Evolutionary conservation across 2,113 vertebrate species (phyloP).

Genomic region (Xenopus laevis): DNA sequence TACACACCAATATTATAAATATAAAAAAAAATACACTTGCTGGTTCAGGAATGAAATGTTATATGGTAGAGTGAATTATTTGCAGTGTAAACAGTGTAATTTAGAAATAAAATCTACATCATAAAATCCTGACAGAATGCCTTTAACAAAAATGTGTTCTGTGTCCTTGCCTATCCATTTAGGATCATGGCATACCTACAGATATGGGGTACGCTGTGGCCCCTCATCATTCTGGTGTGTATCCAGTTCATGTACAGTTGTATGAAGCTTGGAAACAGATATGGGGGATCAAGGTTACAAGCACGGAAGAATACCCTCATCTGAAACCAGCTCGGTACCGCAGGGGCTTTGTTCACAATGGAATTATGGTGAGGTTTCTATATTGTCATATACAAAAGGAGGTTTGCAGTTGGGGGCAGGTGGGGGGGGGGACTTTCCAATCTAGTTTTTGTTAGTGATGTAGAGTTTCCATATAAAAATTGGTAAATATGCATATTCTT

Average conservation of each 20-base stretch:
- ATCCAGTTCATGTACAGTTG: constrained; percentile 89
- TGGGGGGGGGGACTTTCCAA: too few species aligned
- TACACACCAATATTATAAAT: too few species aligned
- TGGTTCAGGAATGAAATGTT: too few species aligned
- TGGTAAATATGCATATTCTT: too few species aligned
- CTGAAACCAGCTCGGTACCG: constrained; percentile 93
- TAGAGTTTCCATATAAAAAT: too few species aligned
- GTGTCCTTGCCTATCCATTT: constrained; percentile 6
- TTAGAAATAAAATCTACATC: too few species aligned
- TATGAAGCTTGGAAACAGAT: constrained; percentile 97
- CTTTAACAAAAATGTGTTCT: not conserved
- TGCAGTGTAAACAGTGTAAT: too few species aligned
- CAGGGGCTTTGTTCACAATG: constrained; percentile 88
- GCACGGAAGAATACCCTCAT: constrained; percentile 95
- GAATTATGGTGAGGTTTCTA: constrained; percentile 78
- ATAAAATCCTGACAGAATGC: too few species aligned
- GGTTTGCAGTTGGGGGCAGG: too few species aligned
- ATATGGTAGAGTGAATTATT: too few species aligned
- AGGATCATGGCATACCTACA: constrained; percentile 95
- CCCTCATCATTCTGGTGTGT: constrained; percentile 93
- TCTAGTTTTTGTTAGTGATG: too few species aligned
- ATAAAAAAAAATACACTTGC: too few species aligned
- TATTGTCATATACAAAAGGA: not conserved
- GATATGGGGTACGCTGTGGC: constrained; percentile 96
- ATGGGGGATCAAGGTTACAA: constrained; percentile 92